Evolutionary conservation across 1,140 invertebrate genomes (phyloP).

Genomic region (Meloidogyne floridensis): DNA sequence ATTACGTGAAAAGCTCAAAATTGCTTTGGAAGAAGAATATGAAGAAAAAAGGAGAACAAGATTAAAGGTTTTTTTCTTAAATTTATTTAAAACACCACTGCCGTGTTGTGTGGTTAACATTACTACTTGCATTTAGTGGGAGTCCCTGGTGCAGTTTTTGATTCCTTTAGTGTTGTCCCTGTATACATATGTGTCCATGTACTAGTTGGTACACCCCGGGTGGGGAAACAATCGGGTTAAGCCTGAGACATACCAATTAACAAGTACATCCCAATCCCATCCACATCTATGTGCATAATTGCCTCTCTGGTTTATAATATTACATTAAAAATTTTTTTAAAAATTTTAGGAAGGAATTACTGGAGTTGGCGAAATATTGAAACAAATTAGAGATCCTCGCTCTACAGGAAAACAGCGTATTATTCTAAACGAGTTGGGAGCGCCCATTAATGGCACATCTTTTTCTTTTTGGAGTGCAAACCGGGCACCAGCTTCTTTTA

Average conservation of each 20-base stretch:
- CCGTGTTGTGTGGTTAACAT: too few relatives aligned
- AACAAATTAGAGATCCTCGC: neutral
- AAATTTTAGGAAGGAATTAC: conserved; percentile 34
- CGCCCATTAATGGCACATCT: conserved; percentile 42
- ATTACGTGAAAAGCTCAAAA: conserved; percentile 27
- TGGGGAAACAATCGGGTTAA: too few relatives aligned
- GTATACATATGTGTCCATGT: too few relatives aligned
- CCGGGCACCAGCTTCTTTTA: neutral
- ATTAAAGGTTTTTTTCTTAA: conserved; percentile 1
- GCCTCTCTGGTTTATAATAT: too few relatives aligned
- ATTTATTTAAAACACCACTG: conserved; percentile 5
- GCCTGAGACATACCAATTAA: too few relatives aligned
- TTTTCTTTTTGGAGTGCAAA: conserved; percentile 17
- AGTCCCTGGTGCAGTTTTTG: too few relatives aligned
- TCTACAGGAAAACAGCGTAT: conserved; percentile 36
- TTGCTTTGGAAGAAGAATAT: conserved; percentile 32
- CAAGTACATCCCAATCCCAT: too few relatives aligned
- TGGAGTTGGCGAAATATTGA: conserved; percentile 30
- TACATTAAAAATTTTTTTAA: too few relatives aligned
- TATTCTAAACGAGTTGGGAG: conserved; percentile 36
- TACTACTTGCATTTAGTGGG: too few relatives aligned
- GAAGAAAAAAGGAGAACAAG: conserved; percentile 31
- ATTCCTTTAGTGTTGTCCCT: too few relatives aligned
- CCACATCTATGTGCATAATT: too few relatives aligned
- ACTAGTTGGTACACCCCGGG: too few relatives aligned